Base-by-base conservation (phyloP, 2,888 invertebrate genomes). In the Epistrophe eligans region DNA sequence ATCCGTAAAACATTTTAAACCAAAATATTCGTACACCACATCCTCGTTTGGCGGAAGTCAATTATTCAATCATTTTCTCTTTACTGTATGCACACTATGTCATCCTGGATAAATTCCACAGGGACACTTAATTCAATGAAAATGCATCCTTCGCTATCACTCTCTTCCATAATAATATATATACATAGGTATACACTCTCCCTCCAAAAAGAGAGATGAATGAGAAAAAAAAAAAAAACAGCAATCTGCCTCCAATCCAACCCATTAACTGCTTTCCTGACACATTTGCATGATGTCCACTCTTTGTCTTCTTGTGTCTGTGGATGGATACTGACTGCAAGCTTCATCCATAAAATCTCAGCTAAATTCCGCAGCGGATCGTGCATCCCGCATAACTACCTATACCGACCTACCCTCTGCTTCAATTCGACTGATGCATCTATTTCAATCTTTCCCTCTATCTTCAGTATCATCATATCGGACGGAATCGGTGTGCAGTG, bases 231-330 rank as follows among this genome's bases (percentile, higher is more conserved):
- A 43, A 48, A 7, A 38, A 57, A 52, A 24, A 58, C 11, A 28
- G 2, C 35, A 67, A 48, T 57, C 58, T 70, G 10, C 40, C 24
- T 40, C n/a, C 72, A 73, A 73, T 40, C n/a, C 72, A 73, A 73
- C 45, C 81, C 82, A 82, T 85, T 85, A 64, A 82, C 85, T 71
- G 79, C 71, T 73, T 79, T 74, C 58, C 74, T 66, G 83, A 74
- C 85, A 76, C 85, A 82, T 87, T 87, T 82, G 82, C 85, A 70
- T 79, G 73, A 77, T 77, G 85, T 60, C 77, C 79, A 66, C 79
- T 77, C 74, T 55, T 81, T 70, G 48, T 84, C 77, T 84, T 67
- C 60, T 50, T 58, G 70, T 60, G 50, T 28, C 55, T 50, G 55
- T 70, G 38, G 7, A 55, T 55, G 24, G 24, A 24, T 24, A 24